Evolutionary conservation across 2,888 invertebrate genomes (phyloP), one percentile per base, ranked within the genome.

Genomic region (Sarcophaga subvicina): DNA sequence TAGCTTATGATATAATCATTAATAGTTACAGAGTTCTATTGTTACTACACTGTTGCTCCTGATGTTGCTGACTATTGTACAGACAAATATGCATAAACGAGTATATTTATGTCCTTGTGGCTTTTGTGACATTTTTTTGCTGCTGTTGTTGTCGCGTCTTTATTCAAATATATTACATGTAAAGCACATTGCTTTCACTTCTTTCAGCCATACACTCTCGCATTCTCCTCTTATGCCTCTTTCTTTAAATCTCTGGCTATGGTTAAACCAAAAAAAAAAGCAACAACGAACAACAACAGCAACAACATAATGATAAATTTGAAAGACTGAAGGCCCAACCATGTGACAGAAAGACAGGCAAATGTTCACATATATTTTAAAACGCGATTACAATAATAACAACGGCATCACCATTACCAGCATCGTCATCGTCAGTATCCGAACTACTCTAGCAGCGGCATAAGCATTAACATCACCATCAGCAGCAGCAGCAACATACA

Each of bases 71-170:
- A 77, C 77, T 80, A 75, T 87, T 78, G 60, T 81, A 84, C 80
- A 86, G 63, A 77, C 82, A 75, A 71, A 75, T 59, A 77, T 71
- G 80, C 75, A 60, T 63, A 67, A 83, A 72, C 64, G 73, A 77
- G 60, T 70, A 75, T 83, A 77, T 86, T 87, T 83, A 84, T 83
- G 78, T 83, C 78, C 80, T 84, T 84, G 83, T 86, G 83, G 78
- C 49, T 81, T 84, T 71, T 70, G 54, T 83, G 80, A 78, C 73
- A 86, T 72, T 80, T 63, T 84, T 64, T 69, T 76, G 27, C 4
- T 67, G 10, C 0, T 66, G 45, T 66, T 47, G 80, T 73, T 66
- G 64, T 77, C 27, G 37, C 72, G 2, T 71, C 62, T 66, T 80
- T 71, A 70, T 75, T 45, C 47, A 20, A 54, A 54, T 54, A 54